Base-by-base conservation (phyloP, 2,797 vertebrate species). In the Remorina albescens region DNA sequence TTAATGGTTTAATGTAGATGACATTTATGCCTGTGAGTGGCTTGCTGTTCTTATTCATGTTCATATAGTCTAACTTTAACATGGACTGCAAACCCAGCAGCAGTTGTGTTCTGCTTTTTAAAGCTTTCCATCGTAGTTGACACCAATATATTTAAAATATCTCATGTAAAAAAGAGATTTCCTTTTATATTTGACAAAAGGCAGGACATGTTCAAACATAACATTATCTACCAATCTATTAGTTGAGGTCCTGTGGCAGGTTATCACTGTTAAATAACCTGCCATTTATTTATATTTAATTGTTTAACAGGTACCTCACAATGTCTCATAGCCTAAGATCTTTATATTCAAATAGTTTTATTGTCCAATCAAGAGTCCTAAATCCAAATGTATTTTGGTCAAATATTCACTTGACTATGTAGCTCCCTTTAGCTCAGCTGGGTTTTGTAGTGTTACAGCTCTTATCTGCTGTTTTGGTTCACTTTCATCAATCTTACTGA, bases 51-150 rank as follows among this genome's bases (percentile, higher is more conserved):
- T 32, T 16, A 19, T 56, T 19, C 36, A 36, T n/a, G 19, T 51
- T 63, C 21, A 70, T 67, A 19, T 34, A 36, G 44, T 49, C 42
- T 63, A 64, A 51, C 16, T 64, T n/a, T 34, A 59, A 60, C 42
- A 60, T 10, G 19, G 9, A 28, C 23, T 39, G 44, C 41, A 21
- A 19, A n/a, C 36, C 50, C 32, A 32, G 28, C 12, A 23, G 23
- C 10, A 9, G 16, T 44, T 34, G 36, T n/a, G 49, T n/a, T 51
- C 50, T 56, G 28, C 41, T 63, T 26, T 12, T 44, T 50, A 2
- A 13, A 34, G 36, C 19, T 53, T 49, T 1, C 23, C 21, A 2
- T 49, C 25, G 21, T 25, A 49, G 11, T 49, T 49, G 47, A 49
- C 21, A 23, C 13, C 47, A 49, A 25, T 10, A 46, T 46, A 44